Evolutionary conservation across 1,140 invertebrate species (phyloP), one percentile per base, ranked within the genome.

Genomic region (Lordiphosa collinella): DNA sequence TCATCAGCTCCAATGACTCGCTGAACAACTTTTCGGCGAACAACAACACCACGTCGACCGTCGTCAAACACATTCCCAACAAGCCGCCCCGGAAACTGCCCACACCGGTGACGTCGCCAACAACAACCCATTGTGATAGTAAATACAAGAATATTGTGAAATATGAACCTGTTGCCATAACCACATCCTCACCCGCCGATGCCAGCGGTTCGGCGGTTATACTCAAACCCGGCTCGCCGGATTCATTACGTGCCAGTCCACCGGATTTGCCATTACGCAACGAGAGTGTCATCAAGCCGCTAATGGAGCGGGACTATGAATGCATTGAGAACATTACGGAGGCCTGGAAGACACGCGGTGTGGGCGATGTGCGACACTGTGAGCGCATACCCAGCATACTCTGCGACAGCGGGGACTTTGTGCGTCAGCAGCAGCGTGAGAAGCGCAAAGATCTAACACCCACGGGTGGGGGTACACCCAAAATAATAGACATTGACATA

Each of bases 291-390:
- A 48, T 43, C 6, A 54, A 70, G 10, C 36, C 51, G 12, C 14
- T 48, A 0, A 36, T 56, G 10, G 85, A 88, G 31, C 49, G 85
- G 9, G 78, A 89, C 14, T 89, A 89, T 61, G 88, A 89, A 53
- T 76, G 78, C 40, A 89, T 89, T 52, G 88, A 88, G 74, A 86
- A 71, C 11, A 88, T 89, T 49, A 94, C 91, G 70, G 92, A 95
- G 59, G 94, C 94, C 32, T 95, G 94, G 94, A 93, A 92, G 84
- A 95, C 94, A 1, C 90, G 94, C 37, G 94, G 94, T 10, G 90
- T 94, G n/a, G 92, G 93, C 73, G 92, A 92, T 36, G 91, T 94
- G 7, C 91, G 92, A 55, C 94, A 95, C 71, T 92, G 91, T 4
- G 93, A 92, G 67, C 89, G 89, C 54, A 73, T 76, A 31, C 46